Base-by-base conservation (phyloP, 2,797 vertebrate genomes). In the Falco columbarius region DNA sequence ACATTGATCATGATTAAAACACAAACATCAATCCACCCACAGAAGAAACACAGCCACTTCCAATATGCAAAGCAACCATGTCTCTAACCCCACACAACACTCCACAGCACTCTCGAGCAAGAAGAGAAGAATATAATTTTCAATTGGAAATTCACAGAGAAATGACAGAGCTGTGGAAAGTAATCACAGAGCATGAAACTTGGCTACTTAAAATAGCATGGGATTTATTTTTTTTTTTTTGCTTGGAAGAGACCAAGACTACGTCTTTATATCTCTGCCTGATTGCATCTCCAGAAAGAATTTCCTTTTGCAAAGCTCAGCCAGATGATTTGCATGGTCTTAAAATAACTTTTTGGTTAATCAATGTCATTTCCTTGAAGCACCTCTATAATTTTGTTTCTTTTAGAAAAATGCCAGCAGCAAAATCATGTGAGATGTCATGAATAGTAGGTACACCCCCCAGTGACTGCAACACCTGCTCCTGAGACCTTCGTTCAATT, bases 261-360 rank as follows among this genome's bases (percentile, higher is more conserved):
- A 14, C 23, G 4, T 58, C 80, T 70, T 90, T 38, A 86, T 12
- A 63, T 73, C 55, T 89, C 82, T 36, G 42, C 38, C 66, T 95
- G 91, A 93, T 16, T 95, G 46, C 74, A 90, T 52, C 67, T 76
- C 76, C 77, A 95, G 86, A 93, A 96, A 76, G 17, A 70, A 74
- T 42, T 93, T 59, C 73, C 91, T 95, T 86, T 93, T 32, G 36
- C 65, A 68, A 90, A 94, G 36, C 96, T 96, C 79, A 95, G 86
- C 59, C 87, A 93, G 91, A 91, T 90, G 54, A 95, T 87, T 92
- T 95, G 85, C 94, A 96, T 10, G 12, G 66, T 51, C 97, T 94
- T 92, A 97, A 97, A 97, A 97, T 96, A 98, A 94, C 90, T 84
- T 95, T 83, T 81, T 71, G 42, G 70, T 91, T 91, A 94, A 96